Evolutionary conservation across 1,140 invertebrate species (phyloP), one percentile per base, ranked within the genome.

Genomic region (Dolichoris vasculosae): DNA sequence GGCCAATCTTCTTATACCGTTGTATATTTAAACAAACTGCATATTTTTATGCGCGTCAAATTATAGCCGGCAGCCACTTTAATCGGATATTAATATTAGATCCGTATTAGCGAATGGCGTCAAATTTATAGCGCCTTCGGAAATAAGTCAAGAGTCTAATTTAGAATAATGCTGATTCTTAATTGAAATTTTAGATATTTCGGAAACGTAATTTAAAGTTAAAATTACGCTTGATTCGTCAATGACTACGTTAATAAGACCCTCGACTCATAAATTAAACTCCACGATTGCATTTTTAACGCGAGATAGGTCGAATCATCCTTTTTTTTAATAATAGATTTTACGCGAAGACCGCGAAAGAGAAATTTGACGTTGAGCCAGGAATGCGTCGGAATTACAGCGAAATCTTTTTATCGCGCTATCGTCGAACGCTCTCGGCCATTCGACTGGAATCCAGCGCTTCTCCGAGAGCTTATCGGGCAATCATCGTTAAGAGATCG

Each of bases 41-140:
- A n/a, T 63, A 79, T 79, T 63, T 55, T 40, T 35, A 35, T 35
- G 55, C 11, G 35, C 55, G 55, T n/a, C 7, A 38, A 26, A 63
- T 79, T 63, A 59, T 77, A 59, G 4, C 20, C 15, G 3, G 48
- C 55, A 63, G 32, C 30, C 48, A 63, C 55, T 63, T 63, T 79
- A 79, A 79, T 79, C 80, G 51, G 32, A 82, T 82, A 71, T 82
- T 51, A 82, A 71, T 55, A 71, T 63, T 59, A 63, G 32, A 79
- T 71, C 46, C 2, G 79, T 46, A 82, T 69, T 51, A 51, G 26
- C 26, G 48, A 51, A 51, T 43, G 81, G 32, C 32, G 81, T n/a
- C 15, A 59, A 48, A 82, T 82, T 55, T 38, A 40, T 38, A 17
- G 51, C 15, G 67, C 1, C n/a, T 67, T 13, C 63, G 15, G 30